Evolutionary conservation across 2,797 vertebrate species (phyloP).

Genomic region (Pipistrellus pygmaeus): DNA sequence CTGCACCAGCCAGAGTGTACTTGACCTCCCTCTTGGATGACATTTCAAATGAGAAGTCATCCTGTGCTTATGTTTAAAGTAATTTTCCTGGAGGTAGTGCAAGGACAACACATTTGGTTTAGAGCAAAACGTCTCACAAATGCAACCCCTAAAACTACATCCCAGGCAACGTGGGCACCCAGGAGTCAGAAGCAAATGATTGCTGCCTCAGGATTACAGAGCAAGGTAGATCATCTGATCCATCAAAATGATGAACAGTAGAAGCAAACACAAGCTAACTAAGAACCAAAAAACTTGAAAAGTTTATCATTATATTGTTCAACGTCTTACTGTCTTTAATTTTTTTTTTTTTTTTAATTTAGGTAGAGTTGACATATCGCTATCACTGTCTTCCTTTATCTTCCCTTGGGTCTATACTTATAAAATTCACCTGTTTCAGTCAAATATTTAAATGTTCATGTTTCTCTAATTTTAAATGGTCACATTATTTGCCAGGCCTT

Average conservation of each 20-base stretch:
- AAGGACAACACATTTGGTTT: not conserved
- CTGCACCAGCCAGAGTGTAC: rapidly evolving
- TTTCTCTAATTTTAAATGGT: not conserved
- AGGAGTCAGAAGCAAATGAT: not conserved
- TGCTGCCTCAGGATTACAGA: not conserved
- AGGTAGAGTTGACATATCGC: not conserved
- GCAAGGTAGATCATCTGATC: not conserved
- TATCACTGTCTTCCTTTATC: not conserved
- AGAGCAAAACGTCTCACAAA: not conserved
- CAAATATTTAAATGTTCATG: not conserved
- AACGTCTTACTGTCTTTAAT: not conserved
- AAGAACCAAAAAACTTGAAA: not conserved
- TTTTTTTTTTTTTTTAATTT: not conserved
- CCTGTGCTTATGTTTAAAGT: not conserved
- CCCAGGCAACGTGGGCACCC: not conserved
- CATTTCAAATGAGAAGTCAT: not conserved
- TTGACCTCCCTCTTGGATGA: not conserved
- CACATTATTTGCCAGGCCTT: not conserved
- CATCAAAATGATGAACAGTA: not conserved
- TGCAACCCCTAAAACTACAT: not conserved
- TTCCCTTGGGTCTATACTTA: not conserved
- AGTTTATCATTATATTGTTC: not conserved
- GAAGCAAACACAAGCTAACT: not conserved
- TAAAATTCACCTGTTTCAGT: not conserved
- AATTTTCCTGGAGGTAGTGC: not conserved